A percentile compares a stretch with the other conserved stretches of the same genome.
phyloP scores from a whole-genome alignment of 2,888 invertebrate species.

The Lamellibrachia columna region DNA sequence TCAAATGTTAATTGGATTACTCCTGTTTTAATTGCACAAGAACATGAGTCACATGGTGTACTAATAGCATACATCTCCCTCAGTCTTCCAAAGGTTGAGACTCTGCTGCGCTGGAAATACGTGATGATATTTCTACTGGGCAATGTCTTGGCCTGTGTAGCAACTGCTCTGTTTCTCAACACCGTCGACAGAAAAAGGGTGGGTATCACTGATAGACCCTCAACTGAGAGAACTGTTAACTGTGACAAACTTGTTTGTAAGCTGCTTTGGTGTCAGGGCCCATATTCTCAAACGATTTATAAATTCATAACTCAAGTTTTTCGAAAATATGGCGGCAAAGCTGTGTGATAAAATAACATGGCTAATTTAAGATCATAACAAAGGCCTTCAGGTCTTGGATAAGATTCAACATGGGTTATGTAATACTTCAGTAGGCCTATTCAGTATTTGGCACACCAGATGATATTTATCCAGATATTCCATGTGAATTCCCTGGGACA shows the following conservation, averaged over 20 bases:
- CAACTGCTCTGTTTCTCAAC: constrained; percentile 54
- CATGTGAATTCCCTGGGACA: no score
- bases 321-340: no score
- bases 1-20: background rate
- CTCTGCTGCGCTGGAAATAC: constrained; percentile 60
- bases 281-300: no score
- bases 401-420: no score
- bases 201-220: constrained; percentile 29
- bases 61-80: background rate
- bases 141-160: constrained; percentile 60
- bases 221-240: background rate
- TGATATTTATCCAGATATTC: no score
- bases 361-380: no score
- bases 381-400: no score
- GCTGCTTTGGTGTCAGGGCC: no score
- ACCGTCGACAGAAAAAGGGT: constrained; percentile 59
- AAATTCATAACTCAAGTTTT: no score
- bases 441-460: no score
- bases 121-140: constrained; percentile 65
- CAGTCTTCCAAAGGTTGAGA: constrained; percentile 36
- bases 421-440: no score
- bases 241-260: background rate
- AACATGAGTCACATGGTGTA: constrained; percentile 6
- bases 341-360: no score
- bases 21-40: background rate